Evolutionary conservation across 30 jellyfish, hydroid and myxozoan species (phyloP), one percentile per base, ranked within the genome.

Genomic region (Hydractinia symbiolongicarpus): DNA sequence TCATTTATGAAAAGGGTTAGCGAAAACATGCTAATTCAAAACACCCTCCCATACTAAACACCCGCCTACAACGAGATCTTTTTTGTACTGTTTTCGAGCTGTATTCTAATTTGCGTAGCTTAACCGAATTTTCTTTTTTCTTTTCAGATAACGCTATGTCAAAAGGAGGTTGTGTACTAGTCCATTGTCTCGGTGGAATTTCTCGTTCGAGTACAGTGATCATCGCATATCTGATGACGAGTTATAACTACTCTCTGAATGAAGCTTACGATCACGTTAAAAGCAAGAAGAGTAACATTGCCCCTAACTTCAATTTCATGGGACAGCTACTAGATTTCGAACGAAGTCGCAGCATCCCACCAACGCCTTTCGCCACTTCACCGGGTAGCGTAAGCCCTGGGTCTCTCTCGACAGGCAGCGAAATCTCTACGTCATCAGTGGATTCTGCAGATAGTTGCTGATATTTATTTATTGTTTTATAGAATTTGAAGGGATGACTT

Each of bases 301-400:
- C 98, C 0, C 98, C 98, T 15, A 93, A 93, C 69, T 86, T 93
- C 85, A 93, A 84, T 67, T 93, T 93, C 85, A 93, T 93, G 98
- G 96, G 96, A 76, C 98, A 93, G 86, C 66, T 93, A 86, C 79
- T 93, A 81, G 98, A 93, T 79, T 80, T 93, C 13, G 98, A 93
- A 82, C 84, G 94, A 50, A 87, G 93, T 50, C 71, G 88, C 50
- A 21, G 67, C 44, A 51, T 66, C 76, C 58, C 84, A 52, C 86
- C 81, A 68, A 72, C 95, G 10, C 97, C 95, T 49, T 61, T 77
- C 55, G 19, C 74, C 19, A 64, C 74, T 7, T 77, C 78, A 9
- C 71, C 81, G 8, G 81, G 94, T 67, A 86, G 84, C 72, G 66
- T 55, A 14, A 66, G 90, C 77, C 61, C 85, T 19, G 95, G 88